Base-by-base conservation (phyloP, 2,797 vertebrate species). In the Muscicapa striata region DNA sequence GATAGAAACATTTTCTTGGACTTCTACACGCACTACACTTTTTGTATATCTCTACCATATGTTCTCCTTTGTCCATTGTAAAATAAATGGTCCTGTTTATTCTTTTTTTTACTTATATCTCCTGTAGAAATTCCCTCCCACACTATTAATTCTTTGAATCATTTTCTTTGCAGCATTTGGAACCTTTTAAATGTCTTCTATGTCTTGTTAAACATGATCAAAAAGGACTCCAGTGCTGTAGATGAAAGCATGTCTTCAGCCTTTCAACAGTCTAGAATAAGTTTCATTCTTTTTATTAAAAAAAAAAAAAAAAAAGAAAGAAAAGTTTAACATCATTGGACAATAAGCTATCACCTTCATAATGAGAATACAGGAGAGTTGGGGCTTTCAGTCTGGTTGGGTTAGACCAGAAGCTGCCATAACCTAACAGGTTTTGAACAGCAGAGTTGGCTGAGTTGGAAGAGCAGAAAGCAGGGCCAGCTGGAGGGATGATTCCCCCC, bases 71-170 rank as follows among this genome's bases (percentile, higher is more conserved):
- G 89, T 52, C 79, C 30, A 49, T 90, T 94, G 95, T 93, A 96
- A 96, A 97, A 95, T 93, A 96, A 93, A 96, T 96, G 87, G 22
- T 84, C 91, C 93, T 93, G 67, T 92, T 95, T 96, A 91, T 95
- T 86, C 26, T 76, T 93, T 85, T 85, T 95, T 88, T 89, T 84
- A 70, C 77, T 86, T 69, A 34, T 74, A 84, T 84, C 79, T 96
- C 77, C 92, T 72, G 68, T 76, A 76, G 76, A 87, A 77, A 74
- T 94, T 96, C 94, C 87, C 82, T 84, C 40, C 75, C 67, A 82
- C 8, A 1, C 66, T 87, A 93, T 92, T 92, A 69, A 78, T 95
- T 68, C 69, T 54, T 96, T 84, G 69, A 62, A 90, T 96, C 7
- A 48, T 89, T 95, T 96, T 95, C 88, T 87, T 83, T 92, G 62